Conservation (phyloP, 92 coral and sea anemone genomes). For the Plumapathes pennacea region DNA sequence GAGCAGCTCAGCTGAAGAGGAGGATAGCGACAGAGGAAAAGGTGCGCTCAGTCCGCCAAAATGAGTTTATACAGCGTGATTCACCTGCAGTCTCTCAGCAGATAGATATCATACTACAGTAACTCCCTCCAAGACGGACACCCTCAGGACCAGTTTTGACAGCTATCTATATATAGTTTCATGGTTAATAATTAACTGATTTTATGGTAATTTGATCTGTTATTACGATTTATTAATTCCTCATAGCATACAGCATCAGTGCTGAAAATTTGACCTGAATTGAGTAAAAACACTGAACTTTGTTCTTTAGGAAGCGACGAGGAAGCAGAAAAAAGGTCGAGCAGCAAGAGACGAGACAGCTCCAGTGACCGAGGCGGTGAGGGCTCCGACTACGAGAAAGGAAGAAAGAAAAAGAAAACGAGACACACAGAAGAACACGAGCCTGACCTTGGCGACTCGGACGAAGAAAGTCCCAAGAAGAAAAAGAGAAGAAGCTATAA, state of each 20-base stretch:
- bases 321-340: conserved; percentile 42
- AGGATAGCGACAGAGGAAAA: conserved; percentile 67
- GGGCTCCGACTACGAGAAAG: conserved; percentile 68
- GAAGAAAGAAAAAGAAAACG: conserved; percentile 44
- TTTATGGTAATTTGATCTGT: too few species aligned
- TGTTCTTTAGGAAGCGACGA: conserved; percentile 69
- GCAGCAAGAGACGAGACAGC: conserved; percentile 49
- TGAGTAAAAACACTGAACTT: not conserved
- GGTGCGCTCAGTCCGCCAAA: conserved; percentile 12
- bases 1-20: conserved; percentile 54
- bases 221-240: too few species aligned
- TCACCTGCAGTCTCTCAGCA: too few species aligned
- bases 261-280: too few species aligned
- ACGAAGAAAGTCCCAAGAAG: conserved; percentile 60
- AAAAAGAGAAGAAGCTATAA: conserved; percentile 91
- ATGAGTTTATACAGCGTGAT: not conserved
- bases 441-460: conserved; percentile 56
- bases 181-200: too few species aligned
- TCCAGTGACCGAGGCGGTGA: conserved; percentile 50
- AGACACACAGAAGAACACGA: conserved; percentile 28
- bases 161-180: too few species aligned
- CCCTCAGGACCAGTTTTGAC: too few species aligned
- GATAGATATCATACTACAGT: too few species aligned
- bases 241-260: too few species aligned
- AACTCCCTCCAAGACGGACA: too few species aligned